Conservation (phyloP, 1,140 invertebrate species). For the Nautilus pompilius region DNA sequence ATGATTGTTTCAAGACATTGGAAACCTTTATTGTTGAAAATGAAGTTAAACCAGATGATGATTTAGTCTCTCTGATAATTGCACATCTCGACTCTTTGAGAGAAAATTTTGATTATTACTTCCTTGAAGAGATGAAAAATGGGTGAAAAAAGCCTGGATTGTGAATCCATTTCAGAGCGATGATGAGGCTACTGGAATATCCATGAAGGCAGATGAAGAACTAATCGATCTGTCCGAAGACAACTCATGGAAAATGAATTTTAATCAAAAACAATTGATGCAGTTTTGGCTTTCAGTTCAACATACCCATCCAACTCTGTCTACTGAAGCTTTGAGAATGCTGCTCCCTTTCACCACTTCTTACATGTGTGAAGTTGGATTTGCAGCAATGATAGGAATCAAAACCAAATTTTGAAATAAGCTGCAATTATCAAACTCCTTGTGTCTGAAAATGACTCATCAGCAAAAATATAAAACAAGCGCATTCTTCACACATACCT, state of each 20-base stretch:
- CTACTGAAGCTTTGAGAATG: background rate
- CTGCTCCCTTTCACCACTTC: background rate
- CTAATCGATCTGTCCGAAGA: no score
- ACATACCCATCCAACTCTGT: background rate
- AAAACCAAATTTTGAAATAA: background rate
- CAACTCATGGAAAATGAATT: no score
- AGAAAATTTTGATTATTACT: background rate
- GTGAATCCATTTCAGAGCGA: background rate
- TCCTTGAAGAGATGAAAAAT: background rate
- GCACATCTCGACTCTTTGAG: background rate
- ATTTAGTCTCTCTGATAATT: background rate
- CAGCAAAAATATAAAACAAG: no score
- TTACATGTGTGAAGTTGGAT: background rate
- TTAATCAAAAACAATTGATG: background rate
- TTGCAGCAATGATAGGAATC: background rate
- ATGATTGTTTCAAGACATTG: background rate
- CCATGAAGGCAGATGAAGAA: background rate
- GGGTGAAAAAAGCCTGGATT: background rate
- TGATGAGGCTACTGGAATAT: background rate
- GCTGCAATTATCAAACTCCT: background rate
- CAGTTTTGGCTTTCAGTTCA: background rate
- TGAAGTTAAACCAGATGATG: background rate
- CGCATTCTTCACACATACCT: no score
- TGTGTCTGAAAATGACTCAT: background rate
- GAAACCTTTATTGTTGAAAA: background rate